phyloP scores from a whole-genome alignment of 2,888 invertebrate genomes.

The Amiota communis region DNA sequence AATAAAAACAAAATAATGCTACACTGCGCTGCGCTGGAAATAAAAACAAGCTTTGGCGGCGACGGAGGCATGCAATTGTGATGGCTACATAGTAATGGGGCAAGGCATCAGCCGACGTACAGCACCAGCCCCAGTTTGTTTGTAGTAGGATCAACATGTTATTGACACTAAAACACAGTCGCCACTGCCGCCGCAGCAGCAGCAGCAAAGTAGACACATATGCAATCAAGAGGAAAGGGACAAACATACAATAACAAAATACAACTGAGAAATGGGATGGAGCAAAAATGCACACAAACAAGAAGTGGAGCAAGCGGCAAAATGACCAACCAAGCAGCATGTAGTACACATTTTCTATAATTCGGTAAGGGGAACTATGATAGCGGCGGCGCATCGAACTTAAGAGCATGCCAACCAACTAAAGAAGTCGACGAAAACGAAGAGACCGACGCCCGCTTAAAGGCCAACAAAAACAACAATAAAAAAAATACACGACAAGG shows the following conservation, averaged over 20 bases:
- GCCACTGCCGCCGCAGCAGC: constrained; percentile 34
- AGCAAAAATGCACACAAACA: constrained; percentile 61
- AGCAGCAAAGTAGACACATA: not conserved
- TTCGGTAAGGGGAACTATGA: too few species aligned
- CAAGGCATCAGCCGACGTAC: constrained; percentile 47
- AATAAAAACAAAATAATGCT: not conserved
- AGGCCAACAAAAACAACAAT: constrained; percentile 41
- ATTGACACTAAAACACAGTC: constrained; percentile 47
- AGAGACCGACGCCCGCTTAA: not conserved
- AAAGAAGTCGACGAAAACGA: too few species aligned
- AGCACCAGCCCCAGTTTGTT: constrained; percentile 20
- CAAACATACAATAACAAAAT: not conserved
- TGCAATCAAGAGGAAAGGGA: not conserved
- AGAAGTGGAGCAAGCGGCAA: constrained; percentile 57
- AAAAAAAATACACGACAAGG: constrained; percentile 39
- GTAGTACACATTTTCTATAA: constrained; percentile 39
- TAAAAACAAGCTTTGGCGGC: constrained; percentile 20
- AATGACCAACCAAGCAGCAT: constrained; percentile 42
- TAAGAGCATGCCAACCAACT: too few species aligned
- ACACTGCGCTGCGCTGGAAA: not conserved
- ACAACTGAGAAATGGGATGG: constrained; percentile 45
- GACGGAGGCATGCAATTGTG: constrained; percentile 45
- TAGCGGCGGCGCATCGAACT: too few species aligned
- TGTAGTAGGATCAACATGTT: constrained; percentile 61
- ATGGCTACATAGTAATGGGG: constrained; percentile 56